Evolutionary conservation across 2,113 vertebrate genomes (phyloP), one percentile per base, ranked within the genome.

Genomic region (Aegypius monachus): DNA sequence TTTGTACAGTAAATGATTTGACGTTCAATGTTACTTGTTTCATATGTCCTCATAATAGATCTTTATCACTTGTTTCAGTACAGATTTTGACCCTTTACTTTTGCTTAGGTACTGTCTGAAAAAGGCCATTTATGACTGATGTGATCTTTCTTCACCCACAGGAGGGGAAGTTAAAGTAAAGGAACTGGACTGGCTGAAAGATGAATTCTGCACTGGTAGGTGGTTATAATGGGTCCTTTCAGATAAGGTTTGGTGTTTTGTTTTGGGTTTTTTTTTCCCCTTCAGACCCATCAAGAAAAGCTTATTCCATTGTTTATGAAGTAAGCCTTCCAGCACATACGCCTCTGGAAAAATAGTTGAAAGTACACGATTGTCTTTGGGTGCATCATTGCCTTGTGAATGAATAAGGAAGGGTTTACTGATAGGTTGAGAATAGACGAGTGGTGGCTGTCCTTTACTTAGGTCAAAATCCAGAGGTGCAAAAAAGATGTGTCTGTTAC

Each of bases 121-220:
- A 80, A 86, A 75, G 7, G 29, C 34, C 16, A 1, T 50, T 42
- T 88, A 43, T 66, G 66, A 80, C 77, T 91, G 62, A 75, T 77
- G n/a, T 48, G 45, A 42, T 93, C 53, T 82, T 80, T 90, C 48
- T 94, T 61, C 66, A 61, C 21, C 7, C 4, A 52, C 97, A 99
- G 99, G 98, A 65, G 98, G 98, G 2, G 83, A 98, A 32, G 95
- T 99, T 55, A 99, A 95, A 81, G 98, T 99, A 58, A 98, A 97
- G 67, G 98, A 98, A 58, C 89, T 99, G 86, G 98, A 99, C 90
- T 99, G 99, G 99, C 98, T 98, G 42, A 97, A 98, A 78, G 98
- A 98, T 5, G 97, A 98, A 58, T 97, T 99, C 47, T 98, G 98
- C 92, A 98, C 98, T 95, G 99, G 99, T 99, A 93, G 29, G 96